Percentiles rank a stretch among this genome's conserved stretches.
These are phyloP conservation scores for Rhingia rostrata DNA, from an alignment of 2,888 invertebrate species.

Conservation along the genomic window DNA sequence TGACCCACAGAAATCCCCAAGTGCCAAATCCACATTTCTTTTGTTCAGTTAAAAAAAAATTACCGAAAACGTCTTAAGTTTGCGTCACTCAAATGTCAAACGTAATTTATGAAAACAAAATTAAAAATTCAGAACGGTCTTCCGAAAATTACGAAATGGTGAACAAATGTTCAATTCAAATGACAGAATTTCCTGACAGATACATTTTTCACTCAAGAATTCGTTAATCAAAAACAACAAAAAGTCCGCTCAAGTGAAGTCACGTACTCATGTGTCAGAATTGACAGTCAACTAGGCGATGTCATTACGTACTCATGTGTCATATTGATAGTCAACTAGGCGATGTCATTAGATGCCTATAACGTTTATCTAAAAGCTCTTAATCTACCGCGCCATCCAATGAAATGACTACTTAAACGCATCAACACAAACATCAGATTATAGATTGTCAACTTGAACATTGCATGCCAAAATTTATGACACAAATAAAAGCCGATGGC, in stretches of 20 bases:
- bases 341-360: constrained; percentile 15
- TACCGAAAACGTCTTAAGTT: too few species aligned
- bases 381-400: constrained; percentile 2
- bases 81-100: too few species aligned
- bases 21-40: too few species aligned
- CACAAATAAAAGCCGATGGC: constrained; percentile 9
- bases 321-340: constrained; percentile 1
- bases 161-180: too few species aligned
- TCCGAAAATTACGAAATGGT: too few species aligned
- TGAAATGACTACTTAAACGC: neutral
- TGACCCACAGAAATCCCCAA: too few species aligned
- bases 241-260: neutral
- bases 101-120: too few species aligned
- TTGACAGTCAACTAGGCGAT: constrained; percentile 4
- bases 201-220: too few species aligned
- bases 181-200: too few species aligned
- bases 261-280: constrained; percentile 1
- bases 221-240: neutral
- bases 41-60: too few species aligned
- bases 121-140: too few species aligned
- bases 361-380: constrained; percentile 5
- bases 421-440: neutral
- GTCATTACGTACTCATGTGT: constrained; percentile 16
- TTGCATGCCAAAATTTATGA: constrained; percentile 35
- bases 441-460: constrained; percentile 6